phyloP scores from a whole-genome alignment of 2,888 invertebrate genomes.

The Strigamia transsilvanica region DNA sequence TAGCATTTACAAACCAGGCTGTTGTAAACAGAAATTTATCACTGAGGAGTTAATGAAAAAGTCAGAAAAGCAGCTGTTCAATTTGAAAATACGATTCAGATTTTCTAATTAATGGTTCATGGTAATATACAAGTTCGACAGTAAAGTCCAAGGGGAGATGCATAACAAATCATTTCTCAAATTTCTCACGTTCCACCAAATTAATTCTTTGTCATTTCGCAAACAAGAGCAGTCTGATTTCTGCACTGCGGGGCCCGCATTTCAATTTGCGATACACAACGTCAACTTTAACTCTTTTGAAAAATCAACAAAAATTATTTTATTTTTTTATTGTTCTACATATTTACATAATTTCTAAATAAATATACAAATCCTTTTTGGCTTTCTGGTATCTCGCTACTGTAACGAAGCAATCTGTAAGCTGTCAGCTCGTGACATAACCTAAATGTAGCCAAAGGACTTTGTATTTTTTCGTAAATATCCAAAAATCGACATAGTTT shows the following conservation, averaged over 20 bases:
- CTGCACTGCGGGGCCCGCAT: not conserved
- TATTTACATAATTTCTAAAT: constrained; percentile 21
- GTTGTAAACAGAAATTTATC: not conserved
- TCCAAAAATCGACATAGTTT: not conserved
- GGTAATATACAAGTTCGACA: not conserved
- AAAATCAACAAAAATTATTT: not conserved
- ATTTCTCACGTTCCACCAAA: not conserved
- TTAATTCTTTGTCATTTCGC: too few species aligned
- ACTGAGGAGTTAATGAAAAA: not conserved
- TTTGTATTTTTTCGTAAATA: not conserved
- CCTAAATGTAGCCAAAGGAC: not conserved
- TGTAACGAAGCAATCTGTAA: constrained; percentile 32
- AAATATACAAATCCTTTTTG: constrained; percentile 23
- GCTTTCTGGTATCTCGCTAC: not conserved
- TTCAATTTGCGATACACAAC: not conserved
- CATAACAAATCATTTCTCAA: not conserved
- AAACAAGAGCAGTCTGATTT: not conserved
- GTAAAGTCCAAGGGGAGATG: too few species aligned
- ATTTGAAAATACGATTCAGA: not conserved
- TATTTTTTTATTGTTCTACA: not conserved
- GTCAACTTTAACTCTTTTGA: not conserved
- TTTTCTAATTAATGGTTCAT: not conserved
- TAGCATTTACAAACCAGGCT: not conserved
- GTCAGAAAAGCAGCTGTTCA: not conserved
- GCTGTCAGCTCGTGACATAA: constrained; percentile 4